These are phyloP conservation scores for Muscicapa striata DNA, from an alignment of 2,797 vertebrate species.

Conservation along the genomic window DNA sequence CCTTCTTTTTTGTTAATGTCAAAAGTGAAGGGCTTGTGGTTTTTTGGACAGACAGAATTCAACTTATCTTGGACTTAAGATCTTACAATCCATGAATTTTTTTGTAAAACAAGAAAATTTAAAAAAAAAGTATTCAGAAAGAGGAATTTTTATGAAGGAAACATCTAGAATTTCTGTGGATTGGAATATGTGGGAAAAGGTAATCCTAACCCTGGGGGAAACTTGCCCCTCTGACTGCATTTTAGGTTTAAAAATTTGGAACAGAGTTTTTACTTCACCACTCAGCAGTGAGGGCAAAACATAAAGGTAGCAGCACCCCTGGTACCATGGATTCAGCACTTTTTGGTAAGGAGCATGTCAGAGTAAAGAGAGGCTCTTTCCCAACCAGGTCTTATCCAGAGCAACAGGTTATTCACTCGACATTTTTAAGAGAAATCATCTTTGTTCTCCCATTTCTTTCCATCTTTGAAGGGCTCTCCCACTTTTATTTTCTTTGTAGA, in stretches of 20 bases:
- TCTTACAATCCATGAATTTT: not conserved
- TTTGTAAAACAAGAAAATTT: not conserved
- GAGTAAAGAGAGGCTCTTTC: not conserved
- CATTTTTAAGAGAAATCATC: not conserved
- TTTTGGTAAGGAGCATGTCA: not conserved
- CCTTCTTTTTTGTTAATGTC: not conserved
- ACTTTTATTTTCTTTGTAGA: not conserved
- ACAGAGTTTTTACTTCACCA: not conserved
- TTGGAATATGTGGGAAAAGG: not conserved
- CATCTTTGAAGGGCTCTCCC: not conserved
- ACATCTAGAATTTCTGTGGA: not conserved
- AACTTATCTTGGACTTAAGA: not conserved
- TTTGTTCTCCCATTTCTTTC: not conserved
- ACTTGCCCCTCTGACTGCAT: not conserved
- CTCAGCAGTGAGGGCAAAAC: not conserved
- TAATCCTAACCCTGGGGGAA: not conserved
- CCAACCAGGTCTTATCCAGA: not conserved
- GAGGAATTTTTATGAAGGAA: not conserved
- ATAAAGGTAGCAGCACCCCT: not conserved
- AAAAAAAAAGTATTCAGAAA: not conserved
- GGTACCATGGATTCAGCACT: not conserved
- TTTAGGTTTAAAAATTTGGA: not conserved
- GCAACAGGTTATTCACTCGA: not conserved
- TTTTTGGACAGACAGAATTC: not conserved
- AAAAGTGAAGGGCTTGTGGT: accelerated